A percentile compares a stretch with the other conserved stretches of the same genome.
phyloP scores from a whole-genome alignment of 2,113 vertebrate genomes.

The Cololabis saira region DNA sequence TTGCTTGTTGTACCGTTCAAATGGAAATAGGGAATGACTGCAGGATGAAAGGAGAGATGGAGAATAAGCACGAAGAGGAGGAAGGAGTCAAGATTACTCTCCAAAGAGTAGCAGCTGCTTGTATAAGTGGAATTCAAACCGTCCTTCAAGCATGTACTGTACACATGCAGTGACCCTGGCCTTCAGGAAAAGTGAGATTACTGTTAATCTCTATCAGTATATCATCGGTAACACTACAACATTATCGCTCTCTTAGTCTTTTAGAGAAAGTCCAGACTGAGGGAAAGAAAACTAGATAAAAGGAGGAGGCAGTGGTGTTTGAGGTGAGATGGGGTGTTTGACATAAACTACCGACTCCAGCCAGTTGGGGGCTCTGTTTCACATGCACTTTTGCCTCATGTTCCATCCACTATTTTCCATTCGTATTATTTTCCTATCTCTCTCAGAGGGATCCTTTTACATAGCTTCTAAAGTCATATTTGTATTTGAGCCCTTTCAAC shows the following conservation, averaged over 20 bases:
- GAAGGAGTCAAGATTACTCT: constrained; percentile 4
- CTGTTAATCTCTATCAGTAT: constrained; percentile 26
- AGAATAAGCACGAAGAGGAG: constrained; percentile 6
- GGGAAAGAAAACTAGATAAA: background rate
- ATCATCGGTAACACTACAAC: constrained; percentile 14
- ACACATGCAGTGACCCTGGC: background rate
- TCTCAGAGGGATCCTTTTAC: constrained; percentile 17
- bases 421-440: constrained; percentile 11
- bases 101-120: constrained; percentile 9
- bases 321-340: background rate
- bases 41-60: constrained; percentile 15
- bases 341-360: constrained; percentile 30
- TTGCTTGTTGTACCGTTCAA: constrained; percentile 33
- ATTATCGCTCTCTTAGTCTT: constrained; percentile 5
- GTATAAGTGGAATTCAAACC: constrained; percentile 20
- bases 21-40: constrained; percentile 36
- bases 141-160: constrained; percentile 14
- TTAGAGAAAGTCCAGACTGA: background rate
- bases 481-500: constrained; percentile 36
- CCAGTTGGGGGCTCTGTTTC: constrained; percentile 63
- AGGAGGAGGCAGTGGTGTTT: background rate
- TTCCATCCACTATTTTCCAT: constrained; percentile 8
- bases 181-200: constrained; percentile 32
- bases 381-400: constrained; percentile 34
- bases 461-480: constrained; percentile 24